A percentile compares a stretch with the other conserved stretches of the same genome.
Evolutionary conservation across 2,113 vertebrate species (phyloP).

Genomic region (Ariopsis seemanni): DNA sequence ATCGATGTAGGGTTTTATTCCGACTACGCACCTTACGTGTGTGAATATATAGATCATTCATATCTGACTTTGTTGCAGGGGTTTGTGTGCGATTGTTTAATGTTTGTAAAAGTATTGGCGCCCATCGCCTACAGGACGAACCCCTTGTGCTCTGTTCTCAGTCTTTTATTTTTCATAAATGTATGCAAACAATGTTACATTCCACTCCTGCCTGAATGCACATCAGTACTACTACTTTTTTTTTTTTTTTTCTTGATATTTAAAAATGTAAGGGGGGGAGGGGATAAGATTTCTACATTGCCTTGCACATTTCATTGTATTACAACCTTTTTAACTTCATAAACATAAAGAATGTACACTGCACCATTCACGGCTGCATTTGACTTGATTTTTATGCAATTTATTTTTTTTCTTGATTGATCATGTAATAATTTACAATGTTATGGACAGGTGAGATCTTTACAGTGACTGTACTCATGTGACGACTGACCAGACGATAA

Average conservation of each 20-base stretch:
- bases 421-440: conserved; percentile 60
- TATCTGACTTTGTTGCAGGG: no score
- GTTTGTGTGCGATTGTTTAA: not conserved
- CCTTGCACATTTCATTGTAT: not conserved
- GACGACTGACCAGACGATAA: conserved; percentile 21
- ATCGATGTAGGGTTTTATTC: not conserved
- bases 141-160: not conserved
- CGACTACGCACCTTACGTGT: no score
- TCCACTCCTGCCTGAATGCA: not conserved
- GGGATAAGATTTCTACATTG: not conserved
- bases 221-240: not conserved
- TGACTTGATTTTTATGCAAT: conserved; percentile 61
- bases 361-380: conserved; percentile 63
- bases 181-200: conserved; percentile 15
- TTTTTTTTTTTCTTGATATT: conserved; percentile 23
- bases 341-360: conserved; percentile 66
- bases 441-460: conserved; percentile 55
- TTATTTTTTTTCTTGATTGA: conserved; percentile 48
- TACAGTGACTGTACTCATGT: conserved; percentile 27
- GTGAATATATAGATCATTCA: not conserved
- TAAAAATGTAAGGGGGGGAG: no score
- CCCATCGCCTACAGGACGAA: not conserved
- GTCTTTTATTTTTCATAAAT: not conserved
- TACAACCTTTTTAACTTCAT: not conserved
- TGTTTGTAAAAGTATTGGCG: not conserved